A percentile compares a stretch with the other conserved stretches of the same genome.
These are phyloP conservation scores for Epizoanthus stellaris DNA, from an alignment of 92 coral and sea anemone species.

Conservation along the genomic window DNA sequence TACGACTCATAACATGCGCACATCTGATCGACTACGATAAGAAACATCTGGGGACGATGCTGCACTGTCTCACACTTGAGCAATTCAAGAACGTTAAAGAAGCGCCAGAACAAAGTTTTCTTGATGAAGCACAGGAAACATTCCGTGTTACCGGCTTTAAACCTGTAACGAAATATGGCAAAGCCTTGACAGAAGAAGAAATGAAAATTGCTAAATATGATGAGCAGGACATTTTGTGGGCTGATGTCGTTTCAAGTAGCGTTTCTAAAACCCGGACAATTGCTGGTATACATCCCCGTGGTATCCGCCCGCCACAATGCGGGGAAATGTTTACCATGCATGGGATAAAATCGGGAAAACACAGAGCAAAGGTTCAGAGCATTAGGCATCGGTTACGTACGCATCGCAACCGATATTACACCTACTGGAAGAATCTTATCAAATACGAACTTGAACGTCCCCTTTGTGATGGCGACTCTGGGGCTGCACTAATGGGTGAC, in stretches of 20 bases:
- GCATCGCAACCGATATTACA: neutral
- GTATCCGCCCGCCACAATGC: too few species aligned
- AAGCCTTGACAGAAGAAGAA: neutral
- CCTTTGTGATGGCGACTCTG: neutral
- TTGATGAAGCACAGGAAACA: neutral
- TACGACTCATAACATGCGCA: too few species aligned
- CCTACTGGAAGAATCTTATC: neutral
- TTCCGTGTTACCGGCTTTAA: neutral
- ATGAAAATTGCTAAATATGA: neutral
- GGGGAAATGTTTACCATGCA: too few species aligned
- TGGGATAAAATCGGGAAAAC: too few species aligned
- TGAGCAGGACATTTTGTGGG: slow-evolving; percentile 10
- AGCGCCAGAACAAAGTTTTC: too few species aligned
- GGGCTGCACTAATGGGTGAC: neutral
- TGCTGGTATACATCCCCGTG: too few species aligned
- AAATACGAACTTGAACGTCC: neutral
- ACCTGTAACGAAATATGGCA: neutral
- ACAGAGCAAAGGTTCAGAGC: too few species aligned
- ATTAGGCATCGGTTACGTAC: too few species aligned
- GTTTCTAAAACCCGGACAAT: neutral
- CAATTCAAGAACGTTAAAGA: neutral
- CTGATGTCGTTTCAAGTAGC: neutral
- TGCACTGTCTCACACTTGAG: neutral
- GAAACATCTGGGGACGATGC: neutral
- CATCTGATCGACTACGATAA: neutral